Base-by-base conservation (phyloP, 2,888 invertebrate species). In the Oscheius sp. region DNA sequence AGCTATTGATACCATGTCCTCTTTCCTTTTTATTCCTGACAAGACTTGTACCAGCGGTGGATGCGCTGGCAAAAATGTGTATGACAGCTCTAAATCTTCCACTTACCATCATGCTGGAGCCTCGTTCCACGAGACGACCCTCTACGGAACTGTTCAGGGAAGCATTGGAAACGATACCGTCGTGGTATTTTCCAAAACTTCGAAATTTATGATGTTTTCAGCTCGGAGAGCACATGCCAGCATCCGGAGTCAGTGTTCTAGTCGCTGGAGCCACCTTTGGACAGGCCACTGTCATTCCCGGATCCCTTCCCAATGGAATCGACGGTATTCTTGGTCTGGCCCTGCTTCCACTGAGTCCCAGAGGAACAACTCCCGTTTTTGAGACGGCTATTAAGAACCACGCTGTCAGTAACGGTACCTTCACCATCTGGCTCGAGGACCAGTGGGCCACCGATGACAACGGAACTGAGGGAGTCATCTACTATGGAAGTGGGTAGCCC, bases 381-480 rank as follows among this genome's bases (percentile, higher is more conserved):
- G 21, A 48, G 13, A 51, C 51, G n/a, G 60, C 62, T 50, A 53
- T 37, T 13, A 72, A 37, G 13, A 48, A 72, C 42, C 48, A 47
- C 10, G 55, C 60, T 35, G 70, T 74, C 21, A 37, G 29, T 13
- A 29, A 33, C 21, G 60, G 57, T 10, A 55, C 60, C 13, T 50
- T 70, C 53, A 33, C 50, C 21, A 33, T 70, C 58, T 74, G 70
- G 70, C 42, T 74, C 33, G 74, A 74, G 35, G 70, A 74, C 53
- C 70, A 70, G 47, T 59, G 53, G n/a, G 51, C 51, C 3, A 74
- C 70, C 5, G 13, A 10, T 29, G 74, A 74, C 51, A 70, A 70
- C n/a, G 74, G 74, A 53, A 70, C 70, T 21, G 60, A 55, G 1
- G 74, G 74, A 53, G 70, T 70, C 7, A 70, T 74, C 51, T 74